Evolutionary conservation across 2,797 vertebrate species (phyloP).

Genomic region (Zenarchopterus dispar): DNA sequence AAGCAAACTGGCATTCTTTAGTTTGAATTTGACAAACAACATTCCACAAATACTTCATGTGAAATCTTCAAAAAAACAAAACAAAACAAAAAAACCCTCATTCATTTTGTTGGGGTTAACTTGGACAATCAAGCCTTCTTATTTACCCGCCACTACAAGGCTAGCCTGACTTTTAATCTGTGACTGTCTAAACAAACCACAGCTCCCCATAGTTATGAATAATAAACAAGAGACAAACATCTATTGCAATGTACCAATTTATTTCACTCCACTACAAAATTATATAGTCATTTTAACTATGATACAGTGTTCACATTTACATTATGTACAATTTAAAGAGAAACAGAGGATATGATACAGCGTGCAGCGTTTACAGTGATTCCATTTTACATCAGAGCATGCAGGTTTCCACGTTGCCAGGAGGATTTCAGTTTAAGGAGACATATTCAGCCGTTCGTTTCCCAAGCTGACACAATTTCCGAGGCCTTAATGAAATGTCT

Average conservation of each 20-base stretch:
- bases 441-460: too few relatives aligned
- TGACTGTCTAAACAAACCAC: constrained; percentile 2
- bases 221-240: constrained; percentile 34
- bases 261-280: constrained; percentile 87
- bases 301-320: constrained; percentile 84
- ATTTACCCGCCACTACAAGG: constrained; percentile 45
- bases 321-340: constrained; percentile 79
- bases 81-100: constrained; percentile 48
- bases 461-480: too few relatives aligned
- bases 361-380: constrained; percentile 62
- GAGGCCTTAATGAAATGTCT: too few relatives aligned
- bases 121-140: constrained; percentile 42
- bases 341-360: constrained; percentile 58
- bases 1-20: constrained; percentile 13
- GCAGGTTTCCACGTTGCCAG: constrained; percentile 16
- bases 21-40: constrained; percentile 35
- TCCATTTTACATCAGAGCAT: constrained; percentile 37
- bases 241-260: constrained; percentile 78
- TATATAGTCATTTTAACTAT: constrained; percentile 80
- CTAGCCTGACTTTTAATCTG: constrained; percentile 36
- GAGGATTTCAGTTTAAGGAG: background rate
- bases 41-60: constrained; percentile 45
- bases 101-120: constrained; percentile 36
- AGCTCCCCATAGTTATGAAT: background rate
- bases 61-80: constrained; percentile 53